These are phyloP conservation scores for Halocynthia aurantium DNA, from an alignment of 23 tunicate genomes.

Conservation along the genomic window DNA sequence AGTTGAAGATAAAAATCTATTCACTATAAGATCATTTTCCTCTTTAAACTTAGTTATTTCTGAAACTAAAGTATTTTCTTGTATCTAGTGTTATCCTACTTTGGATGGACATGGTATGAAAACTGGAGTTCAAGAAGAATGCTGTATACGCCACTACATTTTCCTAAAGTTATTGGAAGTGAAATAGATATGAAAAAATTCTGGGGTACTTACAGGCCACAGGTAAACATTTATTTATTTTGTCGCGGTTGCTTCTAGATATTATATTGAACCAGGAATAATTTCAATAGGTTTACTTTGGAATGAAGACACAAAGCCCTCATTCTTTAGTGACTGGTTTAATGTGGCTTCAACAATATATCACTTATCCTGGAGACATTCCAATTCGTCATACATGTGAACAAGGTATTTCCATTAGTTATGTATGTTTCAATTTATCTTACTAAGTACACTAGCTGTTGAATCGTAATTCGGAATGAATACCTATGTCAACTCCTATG, in stretches of 20 bases:
- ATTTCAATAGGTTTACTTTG: slow-evolving; percentile 76
- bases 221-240: slow-evolving; percentile 29
- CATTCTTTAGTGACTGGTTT: slow-evolving; percentile 81
- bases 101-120: too few species aligned
- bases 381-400: slow-evolving; percentile 88
- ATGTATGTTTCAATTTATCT: background rate
- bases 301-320: slow-evolving; percentile 89
- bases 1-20: too few species aligned
- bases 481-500: too few species aligned
- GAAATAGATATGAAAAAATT: slow-evolving; percentile 38
- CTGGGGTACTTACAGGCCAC: slow-evolving; percentile 98
- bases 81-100: too few species aligned
- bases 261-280: background rate
- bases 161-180: slow-evolving; percentile 1
- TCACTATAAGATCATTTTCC: too few species aligned
- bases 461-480: background rate
- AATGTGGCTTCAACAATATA: slow-evolving; percentile 94
- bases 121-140: background rate
- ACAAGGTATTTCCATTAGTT: slow-evolving; percentile 44
- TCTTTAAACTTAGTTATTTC: too few species aligned
- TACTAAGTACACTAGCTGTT: background rate
- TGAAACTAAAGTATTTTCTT: too few species aligned
- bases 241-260: background rate
- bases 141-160: slow-evolving; percentile 10
- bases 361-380: slow-evolving; percentile 27